Base-by-base conservation (phyloP, 2,888 invertebrate genomes). In the Agonopterix arenella region DNA sequence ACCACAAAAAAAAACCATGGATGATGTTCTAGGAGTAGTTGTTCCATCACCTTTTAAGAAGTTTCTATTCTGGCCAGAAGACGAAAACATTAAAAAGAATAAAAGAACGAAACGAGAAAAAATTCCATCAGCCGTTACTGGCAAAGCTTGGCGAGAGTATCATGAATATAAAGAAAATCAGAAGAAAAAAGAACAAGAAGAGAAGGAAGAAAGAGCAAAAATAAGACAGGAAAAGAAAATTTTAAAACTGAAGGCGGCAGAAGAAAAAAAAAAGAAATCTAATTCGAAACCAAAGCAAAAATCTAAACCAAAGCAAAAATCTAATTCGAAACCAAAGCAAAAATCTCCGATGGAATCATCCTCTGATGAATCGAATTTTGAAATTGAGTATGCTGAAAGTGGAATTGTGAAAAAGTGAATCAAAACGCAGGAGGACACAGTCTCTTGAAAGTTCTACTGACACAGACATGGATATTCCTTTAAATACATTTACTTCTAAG, bases 31-130 rank as follows among this genome's bases (percentile, higher is more conserved):
- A 44, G 18, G 9, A 16, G 45, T 51, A 58, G 58, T 61, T 53
- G 52, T 57, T 53, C 55, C 50, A 56, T 57, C 54, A 52, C 47
- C 18, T 8, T 40, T 42, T 11, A 69, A 59, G 56, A 54, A 57
- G 70, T 73, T 70, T 46, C 8, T 11, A 7, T 37, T 37, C 28
- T 50, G 50, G 50, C 46, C 11, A 43, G 37, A 42, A 41, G 50
- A 50, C 10, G 46, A 46, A n/a, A 11, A 11, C 45, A 49, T 13
- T 10, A 46, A 46, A 44, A 43, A 43, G 4, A 50, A 44, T 47
- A 50, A 50, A 36, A 18, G 44, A 18, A 47, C 38, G 37, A 18
- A 7, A 10, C 44, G 40, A 13, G 50, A 50, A 44, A 43, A 47
- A 38, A 8, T 46, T 36, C 46, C 50, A 37, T 46, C 1, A 11